A percentile compares a stretch with the other conserved stretches of the same genome.
These are phyloP conservation scores for Serinus canaria DNA, from an alignment of 2,113 vertebrate species.

Conservation along the genomic window DNA sequence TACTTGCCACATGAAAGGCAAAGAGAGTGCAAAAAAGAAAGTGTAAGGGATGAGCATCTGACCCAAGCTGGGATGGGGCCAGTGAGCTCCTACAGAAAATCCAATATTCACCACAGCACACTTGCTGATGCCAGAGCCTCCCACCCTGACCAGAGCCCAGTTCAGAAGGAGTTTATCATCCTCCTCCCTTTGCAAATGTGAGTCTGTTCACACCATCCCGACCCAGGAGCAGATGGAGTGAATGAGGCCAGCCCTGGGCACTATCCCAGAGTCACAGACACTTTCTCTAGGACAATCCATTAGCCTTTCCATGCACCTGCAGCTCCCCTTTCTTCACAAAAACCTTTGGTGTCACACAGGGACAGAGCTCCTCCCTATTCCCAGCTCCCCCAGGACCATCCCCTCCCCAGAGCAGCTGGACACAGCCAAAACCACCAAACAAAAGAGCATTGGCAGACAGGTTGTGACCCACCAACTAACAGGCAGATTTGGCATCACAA, in stretches of 20 bases:
- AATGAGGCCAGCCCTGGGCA: fast-evolving
- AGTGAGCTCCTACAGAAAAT: fast-evolving
- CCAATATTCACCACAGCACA: fast-evolving
- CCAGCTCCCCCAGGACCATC: not conserved
- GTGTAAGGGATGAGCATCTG: not conserved
- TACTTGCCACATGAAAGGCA: not conserved
- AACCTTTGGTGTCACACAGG: not conserved
- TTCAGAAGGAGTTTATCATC: not conserved
- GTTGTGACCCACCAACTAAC: not conserved
- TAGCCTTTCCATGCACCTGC: not conserved
- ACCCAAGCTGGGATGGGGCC: not conserved
- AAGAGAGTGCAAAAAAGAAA: not conserved
- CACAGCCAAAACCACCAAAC: not conserved
- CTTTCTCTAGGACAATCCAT: not conserved
- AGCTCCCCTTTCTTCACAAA: not conserved
- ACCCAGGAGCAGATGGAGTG: fast-evolving
- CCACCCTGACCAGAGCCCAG: not conserved
- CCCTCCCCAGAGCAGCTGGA: fast-evolving
- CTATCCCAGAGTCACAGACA: not conserved
- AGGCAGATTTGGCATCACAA: not conserved
- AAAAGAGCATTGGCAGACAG: fast-evolving
- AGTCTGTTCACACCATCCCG: not conserved
- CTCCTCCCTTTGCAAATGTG: not conserved
- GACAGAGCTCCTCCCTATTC: not conserved
- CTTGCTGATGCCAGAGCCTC: not conserved